Base-by-base conservation (phyloP, 2,888 invertebrate species). In the Pomacea canaliculata region DNA sequence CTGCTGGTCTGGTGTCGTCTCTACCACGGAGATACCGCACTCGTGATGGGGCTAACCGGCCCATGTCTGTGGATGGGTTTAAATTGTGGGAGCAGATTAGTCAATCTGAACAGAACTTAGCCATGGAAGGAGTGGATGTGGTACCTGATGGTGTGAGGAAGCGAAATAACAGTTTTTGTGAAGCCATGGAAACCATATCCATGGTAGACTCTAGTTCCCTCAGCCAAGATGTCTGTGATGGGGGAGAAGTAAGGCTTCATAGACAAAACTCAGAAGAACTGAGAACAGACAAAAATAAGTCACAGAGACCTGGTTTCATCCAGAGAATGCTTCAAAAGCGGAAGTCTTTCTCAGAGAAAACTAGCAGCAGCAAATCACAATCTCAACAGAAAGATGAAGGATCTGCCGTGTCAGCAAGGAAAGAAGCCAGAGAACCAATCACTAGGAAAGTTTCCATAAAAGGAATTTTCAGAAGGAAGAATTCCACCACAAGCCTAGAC, bases 271-370 rank as follows among this genome's bases (percentile, higher is more conserved):
- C 73, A 0, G 73, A 67, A 23, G 66, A 73, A 12, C 56, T 37
- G 49, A 66, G 46, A 37, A 7, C 56, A 16, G 69, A 69, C 46
- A 67, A 56, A 16, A 62, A 65, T 7, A 59, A 78, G 27, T 68
- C 76, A 2, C 85, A 85, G 78, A 83, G 84, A 73, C 80, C 84
- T 8, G 83, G 83, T 16, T 85, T 87, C 68, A 80, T 87, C 48
- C 83, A 86, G 73, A 82, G 85, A 73, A 84, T 87, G 79, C 83
- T 86, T 62, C 80, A 83, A 37, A 84, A 83, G 74, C 73, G 85
- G 66, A 86, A 85, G 77, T 63, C 77, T 10, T 56, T 70, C 59
- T 70, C 70, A 27, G 71, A 71, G 9, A 72, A 69, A 18, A 27
- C 69, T 62, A 51, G 10, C 71, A 59, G 51, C 63, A 19, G 62